These are phyloP conservation scores for Euproctis similis DNA, from an alignment of 2,888 invertebrate species.

Conservation along the genomic window DNA sequence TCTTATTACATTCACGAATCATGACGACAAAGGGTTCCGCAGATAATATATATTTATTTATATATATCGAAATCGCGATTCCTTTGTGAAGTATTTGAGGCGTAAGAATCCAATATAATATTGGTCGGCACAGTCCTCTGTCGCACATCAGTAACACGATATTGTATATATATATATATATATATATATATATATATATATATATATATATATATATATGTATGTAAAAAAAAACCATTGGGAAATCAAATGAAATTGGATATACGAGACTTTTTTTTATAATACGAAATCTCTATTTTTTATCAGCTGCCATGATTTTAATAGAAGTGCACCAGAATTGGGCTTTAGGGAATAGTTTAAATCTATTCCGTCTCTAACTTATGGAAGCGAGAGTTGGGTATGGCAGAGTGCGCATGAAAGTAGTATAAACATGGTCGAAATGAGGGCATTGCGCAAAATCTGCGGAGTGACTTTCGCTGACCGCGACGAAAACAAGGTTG, in stretches of 20 bases:
- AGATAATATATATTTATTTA: no score
- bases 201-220: no score
- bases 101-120: constrained; percentile 52
- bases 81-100: constrained; percentile 38
- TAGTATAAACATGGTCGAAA: no score
- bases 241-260: constrained; percentile 15
- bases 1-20: constrained; percentile 15
- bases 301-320: constrained; percentile 4
- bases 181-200: no score
- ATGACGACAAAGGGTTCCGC: constrained; percentile 16
- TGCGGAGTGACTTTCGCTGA: no score
- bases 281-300: constrained; percentile 6
- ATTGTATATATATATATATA: no score
- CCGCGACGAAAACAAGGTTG: no score
- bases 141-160: constrained; percentile 17
- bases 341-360: no score
- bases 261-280: constrained; percentile 10
- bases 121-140: constrained; percentile 23
- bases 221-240: constrained; percentile 20
- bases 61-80: constrained; percentile 29
- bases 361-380: no score
- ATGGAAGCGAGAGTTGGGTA: no score
- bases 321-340: background rate
- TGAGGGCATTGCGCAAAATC: no score
- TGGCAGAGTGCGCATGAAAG: no score